Evolutionary conservation across 23 tunicate species (phyloP).

Genomic region (Pegea sp.): DNA sequence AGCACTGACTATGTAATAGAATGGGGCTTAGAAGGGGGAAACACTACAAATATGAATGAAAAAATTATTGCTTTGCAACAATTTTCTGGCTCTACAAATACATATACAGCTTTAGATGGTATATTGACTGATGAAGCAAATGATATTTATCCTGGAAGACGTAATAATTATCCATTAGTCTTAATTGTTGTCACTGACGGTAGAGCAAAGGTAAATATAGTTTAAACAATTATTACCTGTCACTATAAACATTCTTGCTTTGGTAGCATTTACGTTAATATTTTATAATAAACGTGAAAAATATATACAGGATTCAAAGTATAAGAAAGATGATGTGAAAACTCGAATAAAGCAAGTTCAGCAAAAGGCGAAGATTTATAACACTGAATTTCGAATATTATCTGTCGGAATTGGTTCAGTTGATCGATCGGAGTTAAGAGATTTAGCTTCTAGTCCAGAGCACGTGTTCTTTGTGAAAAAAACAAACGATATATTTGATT

Average conservation of each 20-base stretch:
- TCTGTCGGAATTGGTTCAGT: slow-evolving; percentile 14
- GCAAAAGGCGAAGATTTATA: neutral
- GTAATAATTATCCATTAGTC: slow-evolving; percentile 16
- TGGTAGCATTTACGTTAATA: too few species aligned
- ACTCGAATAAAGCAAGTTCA: neutral
- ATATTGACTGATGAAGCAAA: slow-evolving; percentile 5
- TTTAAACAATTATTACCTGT: too few species aligned
- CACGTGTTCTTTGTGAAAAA: slow-evolving; percentile 2
- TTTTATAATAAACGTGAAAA: too few species aligned
- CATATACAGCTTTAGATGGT: slow-evolving; percentile 13
- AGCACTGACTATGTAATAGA: slow-evolving; percentile 1
- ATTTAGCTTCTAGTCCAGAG: slow-evolving; percentile 4
- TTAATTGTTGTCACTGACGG: slow-evolving; percentile 34
- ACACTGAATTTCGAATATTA: slow-evolving; percentile 5
- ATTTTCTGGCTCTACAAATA: slow-evolving; percentile 19
- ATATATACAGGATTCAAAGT: too few species aligned
- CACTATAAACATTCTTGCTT: too few species aligned
- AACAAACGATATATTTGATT: neutral
- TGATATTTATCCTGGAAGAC: slow-evolving; percentile 13
- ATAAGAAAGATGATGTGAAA: slow-evolving; percentile 3
- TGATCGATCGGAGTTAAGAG: slow-evolving; percentile 2
- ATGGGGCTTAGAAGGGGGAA: slow-evolving; percentile 6
- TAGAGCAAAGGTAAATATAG: slow-evolving; percentile 22
- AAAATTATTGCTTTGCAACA: slow-evolving; percentile 2
- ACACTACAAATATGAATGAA: slow-evolving; percentile 7